Percentiles rank a stretch among this genome's conserved stretches.
Evolutionary conservation across 2,113 vertebrate genomes (phyloP).

Genomic region (Nycticebus coucang): DNA sequence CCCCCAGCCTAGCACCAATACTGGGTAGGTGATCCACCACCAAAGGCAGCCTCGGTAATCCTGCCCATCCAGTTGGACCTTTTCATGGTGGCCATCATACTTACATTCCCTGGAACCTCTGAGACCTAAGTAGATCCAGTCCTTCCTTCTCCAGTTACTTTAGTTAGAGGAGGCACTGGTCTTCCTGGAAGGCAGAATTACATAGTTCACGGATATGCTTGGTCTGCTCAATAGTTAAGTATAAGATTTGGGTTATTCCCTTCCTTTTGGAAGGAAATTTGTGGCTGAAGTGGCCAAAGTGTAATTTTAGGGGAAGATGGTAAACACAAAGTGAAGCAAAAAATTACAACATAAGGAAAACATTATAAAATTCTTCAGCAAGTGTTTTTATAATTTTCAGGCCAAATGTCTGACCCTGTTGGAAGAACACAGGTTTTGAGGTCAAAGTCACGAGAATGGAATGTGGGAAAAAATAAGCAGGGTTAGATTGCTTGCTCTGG

Average conservation of each 20-base stretch:
- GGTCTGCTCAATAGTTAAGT: not conserved
- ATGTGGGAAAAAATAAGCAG: conserved; percentile 35
- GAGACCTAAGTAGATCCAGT: not conserved
- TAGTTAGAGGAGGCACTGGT: not conserved
- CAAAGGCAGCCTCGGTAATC: not conserved
- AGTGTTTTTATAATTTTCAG: conserved; percentile 55
- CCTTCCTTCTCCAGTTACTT: conserved; percentile 16
- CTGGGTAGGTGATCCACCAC: not conserved
- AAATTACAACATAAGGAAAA: conserved; percentile 44
- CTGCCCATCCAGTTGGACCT: not conserved
- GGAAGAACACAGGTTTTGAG: conserved; percentile 33
- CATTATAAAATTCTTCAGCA: conserved; percentile 46
- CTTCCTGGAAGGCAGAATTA: not conserved
- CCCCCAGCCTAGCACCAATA: not conserved
- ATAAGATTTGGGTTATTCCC: not conserved
- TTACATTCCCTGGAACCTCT: not conserved
- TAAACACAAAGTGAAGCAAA: conserved; percentile 37
- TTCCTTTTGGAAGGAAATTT: conserved; percentile 33
- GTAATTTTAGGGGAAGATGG: conserved; percentile 44
- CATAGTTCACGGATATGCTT: not conserved
- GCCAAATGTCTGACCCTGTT: conserved; percentile 52
- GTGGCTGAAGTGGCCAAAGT: conserved; percentile 8
- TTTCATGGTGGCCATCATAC: not conserved
- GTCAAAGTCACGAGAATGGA: conserved; percentile 48
- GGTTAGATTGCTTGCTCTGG: conserved; percentile 48